phyloP scores from a whole-genome alignment of 2,888 invertebrate species.

The Entomobrya proxima region DNA sequence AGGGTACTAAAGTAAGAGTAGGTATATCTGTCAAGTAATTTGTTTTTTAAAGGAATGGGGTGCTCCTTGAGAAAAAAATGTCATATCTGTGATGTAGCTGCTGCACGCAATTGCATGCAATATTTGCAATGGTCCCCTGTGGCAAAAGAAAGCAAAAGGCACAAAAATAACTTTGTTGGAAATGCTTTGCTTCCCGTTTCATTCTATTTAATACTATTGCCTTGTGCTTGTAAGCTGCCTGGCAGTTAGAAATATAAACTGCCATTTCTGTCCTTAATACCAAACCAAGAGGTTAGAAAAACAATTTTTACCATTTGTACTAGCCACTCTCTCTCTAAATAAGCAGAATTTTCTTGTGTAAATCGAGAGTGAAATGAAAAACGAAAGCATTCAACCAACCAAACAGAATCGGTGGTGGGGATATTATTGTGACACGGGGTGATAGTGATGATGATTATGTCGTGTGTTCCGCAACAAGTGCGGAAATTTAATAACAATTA shows the following conservation, averaged over 20 bases:
- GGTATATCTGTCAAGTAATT: no score
- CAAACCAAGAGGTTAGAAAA: slow-evolving; percentile 9
- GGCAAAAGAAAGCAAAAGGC: slow-evolving; percentile 21
- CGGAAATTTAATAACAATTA: slow-evolving; percentile 58
- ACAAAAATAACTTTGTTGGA: slow-evolving; percentile 28
- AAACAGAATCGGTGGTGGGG: not conserved
- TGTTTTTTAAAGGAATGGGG: no score
- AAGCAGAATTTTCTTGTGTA: not conserved
- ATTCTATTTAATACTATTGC: slow-evolving; percentile 50
- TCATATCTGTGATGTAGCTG: no score
- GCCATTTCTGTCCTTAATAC: slow-evolving; percentile 28
- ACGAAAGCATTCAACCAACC: slow-evolving; percentile 16
- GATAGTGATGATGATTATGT: slow-evolving; percentile 11
- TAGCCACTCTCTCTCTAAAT: not conserved
- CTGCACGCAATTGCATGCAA: slow-evolving; percentile 17
- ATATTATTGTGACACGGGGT: no score
- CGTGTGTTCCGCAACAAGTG: slow-evolving; percentile 59
- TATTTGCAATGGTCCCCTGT: not conserved
- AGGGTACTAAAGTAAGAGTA: not conserved
- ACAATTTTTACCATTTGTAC: not conserved
- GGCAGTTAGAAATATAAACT: not conserved
- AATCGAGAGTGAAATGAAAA: slow-evolving; percentile 62
- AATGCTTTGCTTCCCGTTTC: slow-evolving; percentile 60
- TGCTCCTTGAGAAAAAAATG: slow-evolving; percentile 42
- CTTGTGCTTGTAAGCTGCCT: not conserved